Base-by-base conservation (phyloP, 1,140 invertebrate species). In the Heliothis subflexa region DNA sequence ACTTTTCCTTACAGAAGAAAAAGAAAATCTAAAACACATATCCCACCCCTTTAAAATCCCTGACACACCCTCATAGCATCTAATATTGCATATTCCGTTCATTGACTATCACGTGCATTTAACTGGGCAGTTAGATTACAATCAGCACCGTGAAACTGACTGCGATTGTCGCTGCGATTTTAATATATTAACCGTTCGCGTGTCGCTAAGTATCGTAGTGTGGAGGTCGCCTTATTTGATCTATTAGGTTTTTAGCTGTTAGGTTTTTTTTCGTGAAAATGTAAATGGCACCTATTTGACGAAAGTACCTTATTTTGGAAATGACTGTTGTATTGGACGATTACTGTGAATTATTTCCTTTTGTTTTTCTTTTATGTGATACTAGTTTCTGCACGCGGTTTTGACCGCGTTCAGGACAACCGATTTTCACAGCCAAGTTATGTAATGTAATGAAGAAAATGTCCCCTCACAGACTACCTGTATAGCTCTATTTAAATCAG, bases 191-290 rank as follows among this genome's bases (percentile, higher is more conserved):
- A 47, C 16, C 21, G 49, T 49, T 82, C 73, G 80, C 82, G 80
- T 84, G 82, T 74, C 74, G 76, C 61, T 79, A 83, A 83, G 79
- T 81, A 78, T 78, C 72, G 72, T n/a, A 55, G 74, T 52, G 50
- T 70, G 61, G 76, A n/a, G 55, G 57, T 50, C 14, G 79, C 74
- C 57, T 77, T 77, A 77, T 77, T 77, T 68, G 62, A 77, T 77
- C 18, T 54, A 77, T 77, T 57, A n/a, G n/a, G n/a, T n/a, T n/a
- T n/a, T n/a, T n/a, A n/a, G 47, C 70, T 54, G n/a, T 47, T 16
- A 13, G 18, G 47, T 55, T 57, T 52, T 72, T 11, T 33, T 45
- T 72, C 13, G 0, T 25, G 3, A 40, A 40, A 40, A 40, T 40
- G 33, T 40, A 40, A 40, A 40, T 64, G 13, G n/a, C 2, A 7